Conservation (phyloP, 2,797 vertebrate genomes). For the Fistularia tabacaria region DNA sequence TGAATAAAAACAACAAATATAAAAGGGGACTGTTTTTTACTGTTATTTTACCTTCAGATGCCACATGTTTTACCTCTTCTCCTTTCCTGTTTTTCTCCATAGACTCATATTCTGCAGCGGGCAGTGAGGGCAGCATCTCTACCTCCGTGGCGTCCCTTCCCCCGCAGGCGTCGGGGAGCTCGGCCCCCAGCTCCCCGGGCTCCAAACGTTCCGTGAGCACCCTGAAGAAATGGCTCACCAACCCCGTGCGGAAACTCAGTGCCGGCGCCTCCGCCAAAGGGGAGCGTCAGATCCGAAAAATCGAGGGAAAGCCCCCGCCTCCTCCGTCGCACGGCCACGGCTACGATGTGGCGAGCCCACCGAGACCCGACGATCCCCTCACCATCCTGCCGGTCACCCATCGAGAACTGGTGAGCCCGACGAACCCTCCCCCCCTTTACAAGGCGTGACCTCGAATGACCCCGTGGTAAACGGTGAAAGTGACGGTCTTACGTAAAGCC, state of each 20-base stretch:
- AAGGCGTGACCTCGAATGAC: not conserved
- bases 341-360: conserved; percentile 65
- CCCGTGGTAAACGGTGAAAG: not conserved
- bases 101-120: conserved; percentile 90
- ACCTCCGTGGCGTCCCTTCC: conserved; percentile 85
- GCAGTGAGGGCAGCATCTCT: conserved; percentile 89
- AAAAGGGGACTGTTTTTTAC: conserved; percentile 5
- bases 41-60: not conserved
- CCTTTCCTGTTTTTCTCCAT: conserved; percentile 12
- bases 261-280: conserved; percentile 70
- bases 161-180: conserved; percentile 82
- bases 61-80: not conserved
- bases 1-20: not conserved
- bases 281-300: conserved; percentile 74
- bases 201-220: conserved; percentile 85
- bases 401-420: conserved; percentile 73
- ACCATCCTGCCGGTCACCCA: conserved; percentile 67
- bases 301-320: conserved; percentile 68
- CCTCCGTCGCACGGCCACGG: conserved; percentile 60
- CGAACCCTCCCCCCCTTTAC: not conserved
- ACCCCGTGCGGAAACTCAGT: conserved; percentile 84
- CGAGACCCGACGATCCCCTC: conserved; percentile 57
- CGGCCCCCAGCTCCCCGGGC: conserved; percentile 83
- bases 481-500: conserved; percentile 31
- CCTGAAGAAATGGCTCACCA: conserved; percentile 90